Evolutionary conservation across 2,113 vertebrate genomes (phyloP), one percentile per base, ranked within the genome.

Genomic region (Macrotus californicus): DNA sequence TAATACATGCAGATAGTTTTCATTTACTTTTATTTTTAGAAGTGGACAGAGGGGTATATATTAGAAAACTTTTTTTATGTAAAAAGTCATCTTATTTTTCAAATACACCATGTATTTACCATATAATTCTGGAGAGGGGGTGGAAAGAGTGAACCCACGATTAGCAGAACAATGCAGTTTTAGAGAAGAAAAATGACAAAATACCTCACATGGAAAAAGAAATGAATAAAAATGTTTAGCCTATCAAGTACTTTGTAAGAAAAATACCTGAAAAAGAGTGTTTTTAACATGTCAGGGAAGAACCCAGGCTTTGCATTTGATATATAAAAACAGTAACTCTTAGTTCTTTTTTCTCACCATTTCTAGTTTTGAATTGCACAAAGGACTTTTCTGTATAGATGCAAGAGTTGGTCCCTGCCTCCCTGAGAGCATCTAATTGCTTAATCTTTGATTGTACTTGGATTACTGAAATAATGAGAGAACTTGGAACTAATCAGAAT

Each of bases 11-110:
- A 95, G 52, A 92, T 87, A 84, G 26, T 89, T 87, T 88, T 59
- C 41, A 80, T 39, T 88, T 76, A 76, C 7, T 41, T 34, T 77
- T 93, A 88, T 43, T 80, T 83, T 93, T 66, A 14, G 41, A 89
- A 95, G 2, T 46, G 22, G 8, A 46, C 16, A 79, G 13, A 87
- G 14, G 26, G 2, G 5, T 46, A 91, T 22, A 84, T 0, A 43
- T n/a, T 43, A 56, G 76, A 76, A 89, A 82, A 6, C 3, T 26
- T 39, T 92, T 92, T 93, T 92, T 72, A 93, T 15, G 61, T 84
- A 85, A 95, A 95, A 79, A 69, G 43, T 46, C 22, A 81, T 72
- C 94, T 83, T 92, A 85, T 90, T 95, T 95, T 93, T 92, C 75
- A 94, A 75, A 87, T 70, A 93, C 93, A 90, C 34, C 18, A 93